phyloP scores from a whole-genome alignment of 2,797 vertebrate genomes.

The Ambastaia sidthimunki region DNA sequence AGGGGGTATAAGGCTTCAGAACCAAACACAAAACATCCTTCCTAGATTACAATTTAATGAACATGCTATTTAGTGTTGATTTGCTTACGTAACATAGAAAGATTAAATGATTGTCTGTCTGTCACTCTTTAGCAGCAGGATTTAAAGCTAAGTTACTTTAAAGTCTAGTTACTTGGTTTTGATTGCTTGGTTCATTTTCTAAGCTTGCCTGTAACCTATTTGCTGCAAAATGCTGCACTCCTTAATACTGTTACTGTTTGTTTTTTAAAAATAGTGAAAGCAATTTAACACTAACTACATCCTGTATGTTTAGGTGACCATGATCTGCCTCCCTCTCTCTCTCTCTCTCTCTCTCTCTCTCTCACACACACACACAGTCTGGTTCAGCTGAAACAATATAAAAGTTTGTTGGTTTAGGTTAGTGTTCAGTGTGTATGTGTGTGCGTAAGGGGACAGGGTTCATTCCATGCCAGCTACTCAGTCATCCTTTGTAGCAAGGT shows the following conservation, averaged over 20 bases:
- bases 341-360: background rate
- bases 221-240: background rate
- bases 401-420: conserved; percentile 42
- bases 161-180: background rate
- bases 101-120: background rate
- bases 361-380: conserved; percentile 9
- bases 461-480: conserved; percentile 25
- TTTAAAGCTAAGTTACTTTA: no score
- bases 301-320: background rate
- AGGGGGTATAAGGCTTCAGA: background rate
- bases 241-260: background rate
- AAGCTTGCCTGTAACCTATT: conserved; percentile 1
- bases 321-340: background rate
- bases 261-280: background rate
- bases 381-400: conserved; percentile 45
- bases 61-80: background rate
- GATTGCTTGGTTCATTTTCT: background rate
- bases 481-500: conserved; percentile 29
- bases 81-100: background rate
- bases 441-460: conserved; percentile 15
- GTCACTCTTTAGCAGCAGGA: background rate
- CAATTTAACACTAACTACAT: background rate
- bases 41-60: conserved; percentile 23
- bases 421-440: conserved; percentile 8
- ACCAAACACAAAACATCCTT: conserved; percentile 32